Evolutionary conservation across 2,797 vertebrate genomes (phyloP), one percentile per base, ranked within the genome.

Genomic region (Microctenopoma steveboyesi): DNA sequence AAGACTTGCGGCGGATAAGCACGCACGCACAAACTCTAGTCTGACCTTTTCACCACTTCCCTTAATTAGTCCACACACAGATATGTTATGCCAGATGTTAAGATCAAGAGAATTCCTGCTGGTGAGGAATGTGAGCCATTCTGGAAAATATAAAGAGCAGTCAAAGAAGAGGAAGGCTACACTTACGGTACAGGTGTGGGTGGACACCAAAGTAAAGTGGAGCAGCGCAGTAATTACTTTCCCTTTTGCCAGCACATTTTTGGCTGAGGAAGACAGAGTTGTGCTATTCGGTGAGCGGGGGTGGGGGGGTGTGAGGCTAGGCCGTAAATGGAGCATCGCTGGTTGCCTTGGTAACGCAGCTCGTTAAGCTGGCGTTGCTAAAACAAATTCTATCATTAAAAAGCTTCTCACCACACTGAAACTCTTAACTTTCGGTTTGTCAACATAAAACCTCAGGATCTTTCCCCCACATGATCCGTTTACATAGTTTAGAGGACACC

Each of bases 51-150:
- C 81, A 87, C 83, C 80, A 85, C 80, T 82, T 79, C 73, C 81
- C 76, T 86, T 86, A 89, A 90, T 90, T 85, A 87, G 70, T 37
- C 54, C 68, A 58, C 69, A 64, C 15, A 65, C 16, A 84, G 11
- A 67, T 50, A 79, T 69, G 81, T 73, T 68, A 51, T 42, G 71
- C 90, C 88, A 91, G 89, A 92, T 91, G 91, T 92, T 69, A 58
- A 83, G 79, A 88, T 91, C 82, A 82, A 85, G 83, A 66, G 86
- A 82, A 90, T 87, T 90, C 87, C 85, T 85, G 72, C 68, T 61
- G 67, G 65, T 73, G 73, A 69, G 84, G 90, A 89, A 92, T 92
- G 88, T 73, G 40, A 82, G 59, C 69, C 78, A 67, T 75, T 84
- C 81, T 89, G 87, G 81, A 78, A 86, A 90, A 86, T 58, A 81